Conservation (phyloP, 2,113 vertebrate genomes). For the Lasiurus borealis region DNA sequence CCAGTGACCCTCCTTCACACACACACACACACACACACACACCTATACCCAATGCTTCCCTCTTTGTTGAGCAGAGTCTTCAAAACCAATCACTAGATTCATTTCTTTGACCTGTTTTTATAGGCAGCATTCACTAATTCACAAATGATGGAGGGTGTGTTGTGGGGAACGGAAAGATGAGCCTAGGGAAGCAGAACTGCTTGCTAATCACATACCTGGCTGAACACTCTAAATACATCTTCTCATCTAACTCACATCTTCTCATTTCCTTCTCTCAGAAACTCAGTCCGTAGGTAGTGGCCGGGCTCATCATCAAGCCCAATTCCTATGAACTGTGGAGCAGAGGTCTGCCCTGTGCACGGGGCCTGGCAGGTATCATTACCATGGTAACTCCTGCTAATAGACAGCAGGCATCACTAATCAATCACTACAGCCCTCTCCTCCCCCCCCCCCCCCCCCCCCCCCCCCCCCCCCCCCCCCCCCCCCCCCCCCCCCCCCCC, state of each 20-base stretch:
- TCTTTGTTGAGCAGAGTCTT: not conserved
- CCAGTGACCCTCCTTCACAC: not conserved
- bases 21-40: too few species aligned
- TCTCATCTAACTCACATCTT: not conserved
- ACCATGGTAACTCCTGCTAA: not conserved
- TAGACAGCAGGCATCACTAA: not conserved
- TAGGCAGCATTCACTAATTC: not conserved
- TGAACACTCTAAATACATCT: not conserved
- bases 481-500: too few species aligned
- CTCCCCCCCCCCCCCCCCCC: accelerated
- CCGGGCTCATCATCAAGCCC: not conserved
- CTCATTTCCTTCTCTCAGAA: not conserved
- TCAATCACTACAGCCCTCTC: not conserved
- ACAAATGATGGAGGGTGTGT: not conserved
- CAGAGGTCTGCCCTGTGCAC: not conserved
- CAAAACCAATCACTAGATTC: not conserved
- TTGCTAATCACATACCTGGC: not conserved
- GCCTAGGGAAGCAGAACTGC: not conserved
- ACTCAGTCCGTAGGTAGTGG: not conserved
- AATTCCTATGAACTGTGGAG: not conserved
- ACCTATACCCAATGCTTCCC: not conserved
- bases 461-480: accelerated
- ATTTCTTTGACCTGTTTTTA: not conserved
- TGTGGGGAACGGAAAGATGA: not conserved
- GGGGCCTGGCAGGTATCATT: not conserved